Percentiles rank a stretch among this genome's conserved stretches.
These are phyloP conservation scores for Saimiri boliviensis DNA, from an alignment of 2,113 vertebrate genomes.

Conservation along the genomic window DNA sequence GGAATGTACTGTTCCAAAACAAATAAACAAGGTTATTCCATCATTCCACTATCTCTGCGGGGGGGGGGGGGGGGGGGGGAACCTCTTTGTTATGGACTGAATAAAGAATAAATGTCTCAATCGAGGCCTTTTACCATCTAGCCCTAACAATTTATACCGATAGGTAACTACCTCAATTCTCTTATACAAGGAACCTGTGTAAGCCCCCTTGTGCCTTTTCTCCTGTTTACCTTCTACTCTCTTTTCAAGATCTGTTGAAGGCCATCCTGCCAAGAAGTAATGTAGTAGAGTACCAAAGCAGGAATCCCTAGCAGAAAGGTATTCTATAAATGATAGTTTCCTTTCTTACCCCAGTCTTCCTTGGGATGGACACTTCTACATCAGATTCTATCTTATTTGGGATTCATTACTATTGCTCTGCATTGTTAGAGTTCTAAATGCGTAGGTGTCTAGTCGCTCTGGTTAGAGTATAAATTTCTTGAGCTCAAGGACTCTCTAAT, in stretches of 20 bases:
- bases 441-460: neutral
- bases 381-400: neutral
- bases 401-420: neutral
- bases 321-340: neutral
- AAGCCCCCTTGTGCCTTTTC: neutral
- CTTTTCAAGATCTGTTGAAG: constrained; percentile 1
- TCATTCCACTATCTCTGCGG: neutral
- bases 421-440: neutral
- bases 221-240: neutral
- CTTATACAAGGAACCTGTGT: neutral
- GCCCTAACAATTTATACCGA: neutral
- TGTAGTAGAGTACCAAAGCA: neutral
- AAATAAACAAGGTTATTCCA: neutral
- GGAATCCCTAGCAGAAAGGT: neutral
- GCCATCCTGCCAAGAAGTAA: neutral
- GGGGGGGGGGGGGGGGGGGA: accelerated
- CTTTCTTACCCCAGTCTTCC: neutral
- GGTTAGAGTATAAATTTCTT: neutral
- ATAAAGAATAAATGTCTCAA: neutral
- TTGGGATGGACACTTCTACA: neutral
- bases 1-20: neutral
- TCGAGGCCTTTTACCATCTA: constrained; percentile 33
- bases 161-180: neutral
- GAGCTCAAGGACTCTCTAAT: neutral
- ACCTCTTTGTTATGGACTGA: neutral